These are phyloP conservation scores for Neostethus bicornis DNA, from an alignment of 2,797 vertebrate genomes.

Conservation along the genomic window DNA sequence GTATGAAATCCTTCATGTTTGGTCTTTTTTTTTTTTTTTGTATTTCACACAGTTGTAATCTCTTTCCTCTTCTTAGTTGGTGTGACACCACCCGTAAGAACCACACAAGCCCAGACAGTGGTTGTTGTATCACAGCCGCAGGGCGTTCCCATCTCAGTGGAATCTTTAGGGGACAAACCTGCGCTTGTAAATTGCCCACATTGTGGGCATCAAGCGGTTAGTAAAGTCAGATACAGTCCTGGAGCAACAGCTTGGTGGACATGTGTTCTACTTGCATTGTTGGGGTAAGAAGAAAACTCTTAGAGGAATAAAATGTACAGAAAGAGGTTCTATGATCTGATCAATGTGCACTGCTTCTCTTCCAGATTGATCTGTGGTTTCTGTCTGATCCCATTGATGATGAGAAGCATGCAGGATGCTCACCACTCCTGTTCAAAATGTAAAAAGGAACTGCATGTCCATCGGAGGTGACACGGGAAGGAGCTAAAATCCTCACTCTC, in stretches of 20 bases:
- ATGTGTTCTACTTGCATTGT: slow-evolving; percentile 36
- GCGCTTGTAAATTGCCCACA: slow-evolving; percentile 40
- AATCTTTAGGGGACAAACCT: slow-evolving; percentile 31
- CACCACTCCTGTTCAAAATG: slow-evolving; percentile 69
- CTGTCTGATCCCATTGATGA: slow-evolving; percentile 66
- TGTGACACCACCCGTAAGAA: neutral
- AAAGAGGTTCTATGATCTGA: neutral
- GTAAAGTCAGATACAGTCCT: slow-evolving; percentile 34
- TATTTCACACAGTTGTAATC: neutral
- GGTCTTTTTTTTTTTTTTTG: neutral
- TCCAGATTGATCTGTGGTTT: slow-evolving; percentile 66
- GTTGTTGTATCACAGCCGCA: slow-evolving; percentile 44
- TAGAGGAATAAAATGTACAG: neutral
- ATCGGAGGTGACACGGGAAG: slow-evolving; percentile 38
- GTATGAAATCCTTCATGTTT: slow-evolving; percentile 23
- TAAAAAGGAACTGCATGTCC: slow-evolving; percentile 19
- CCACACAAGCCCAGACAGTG: neutral
- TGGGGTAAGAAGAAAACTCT: slow-evolving; percentile 56
- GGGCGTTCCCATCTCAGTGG: slow-evolving; percentile 21
- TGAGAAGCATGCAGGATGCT: slow-evolving; percentile 28
- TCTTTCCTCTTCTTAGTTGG: slow-evolving; percentile 33
- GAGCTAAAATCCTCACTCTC: neutral
- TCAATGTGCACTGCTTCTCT: slow-evolving; percentile 1
- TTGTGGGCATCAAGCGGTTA: slow-evolving; percentile 43
- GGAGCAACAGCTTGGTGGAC: slow-evolving; percentile 41